A percentile compares a stretch with the other conserved stretches of the same genome.
phyloP scores from a whole-genome alignment of 2,888 invertebrate species.

The Epirrita christyi region DNA sequence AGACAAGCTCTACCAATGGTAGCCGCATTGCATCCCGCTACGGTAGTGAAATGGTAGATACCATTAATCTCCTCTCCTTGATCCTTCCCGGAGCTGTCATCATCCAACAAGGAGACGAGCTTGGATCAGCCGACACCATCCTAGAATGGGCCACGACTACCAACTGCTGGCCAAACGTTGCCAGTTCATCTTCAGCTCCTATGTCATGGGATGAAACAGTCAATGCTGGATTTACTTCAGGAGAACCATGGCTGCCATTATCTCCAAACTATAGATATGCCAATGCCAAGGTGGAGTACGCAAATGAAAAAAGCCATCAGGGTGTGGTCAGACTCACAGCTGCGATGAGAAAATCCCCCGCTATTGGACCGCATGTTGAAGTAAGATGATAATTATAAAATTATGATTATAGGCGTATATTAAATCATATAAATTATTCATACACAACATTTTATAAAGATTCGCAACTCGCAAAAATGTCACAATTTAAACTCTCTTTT shows the following conservation, averaged over 20 bases:
- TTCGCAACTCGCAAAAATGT: too few relatives aligned
- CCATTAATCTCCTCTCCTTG: conserved; percentile 88
- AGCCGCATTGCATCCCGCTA: conserved; percentile 85
- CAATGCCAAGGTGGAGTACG: conserved; percentile 85
- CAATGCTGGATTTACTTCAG: conserved; percentile 78
- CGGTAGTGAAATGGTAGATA: conserved; percentile 87
- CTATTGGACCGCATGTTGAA: conserved; percentile 73
- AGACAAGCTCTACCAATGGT: conserved; percentile 62
- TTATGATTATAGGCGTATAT: background rate
- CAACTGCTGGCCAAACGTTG: conserved; percentile 78
- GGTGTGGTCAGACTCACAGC: conserved; percentile 65
- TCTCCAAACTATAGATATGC: conserved; percentile 85
- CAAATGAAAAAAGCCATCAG: conserved; percentile 78
- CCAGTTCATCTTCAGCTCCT: conserved; percentile 58
- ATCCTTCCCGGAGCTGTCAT: conserved; percentile 90
- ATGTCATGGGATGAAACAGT: conserved; percentile 78
- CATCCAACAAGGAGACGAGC: conserved; percentile 92
- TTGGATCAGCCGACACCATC: conserved; percentile 86
- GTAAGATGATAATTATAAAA: conserved; percentile 45
- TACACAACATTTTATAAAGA: too few relatives aligned
- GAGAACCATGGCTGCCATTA: conserved; percentile 88
- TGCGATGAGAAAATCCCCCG: conserved; percentile 73
- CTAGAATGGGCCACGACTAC: conserved; percentile 70
- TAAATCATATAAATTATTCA: too few relatives aligned
- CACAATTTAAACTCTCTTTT: too few relatives aligned